phyloP scores from a whole-genome alignment of 2,113 vertebrate genomes.

The Cyanocitta stelleri region DNA sequence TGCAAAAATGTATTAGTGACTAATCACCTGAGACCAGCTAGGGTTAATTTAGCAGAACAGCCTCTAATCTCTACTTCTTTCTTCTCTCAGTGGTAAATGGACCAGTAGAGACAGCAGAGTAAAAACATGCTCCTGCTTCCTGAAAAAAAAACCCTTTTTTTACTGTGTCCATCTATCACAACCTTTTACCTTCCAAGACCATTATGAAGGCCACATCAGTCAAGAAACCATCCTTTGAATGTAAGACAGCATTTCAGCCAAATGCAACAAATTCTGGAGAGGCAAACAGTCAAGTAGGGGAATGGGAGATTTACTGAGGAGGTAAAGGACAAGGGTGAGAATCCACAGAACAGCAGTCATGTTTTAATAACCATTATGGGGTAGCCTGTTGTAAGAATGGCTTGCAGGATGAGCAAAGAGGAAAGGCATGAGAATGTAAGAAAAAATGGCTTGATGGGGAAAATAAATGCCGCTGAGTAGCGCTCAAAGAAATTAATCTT shows the following conservation, averaged over 20 bases:
- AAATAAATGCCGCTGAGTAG: background rate
- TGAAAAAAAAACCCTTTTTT: background rate
- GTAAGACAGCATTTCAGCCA: background rate
- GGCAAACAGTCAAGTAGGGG: background rate
- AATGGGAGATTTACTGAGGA: background rate
- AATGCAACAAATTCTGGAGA: background rate
- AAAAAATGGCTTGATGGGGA: background rate
- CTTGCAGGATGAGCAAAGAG: background rate
- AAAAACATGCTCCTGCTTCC: background rate
- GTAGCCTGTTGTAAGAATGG: background rate
- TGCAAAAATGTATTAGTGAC: conserved; percentile 39
- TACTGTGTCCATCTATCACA: background rate
- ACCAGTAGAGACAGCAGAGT: background rate
- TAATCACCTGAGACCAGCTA: conserved; percentile 46
- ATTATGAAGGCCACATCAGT: background rate
- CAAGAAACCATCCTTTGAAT: background rate
- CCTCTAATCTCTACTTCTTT: conserved; percentile 18
- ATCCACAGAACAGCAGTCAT: background rate
- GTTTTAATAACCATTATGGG: background rate
- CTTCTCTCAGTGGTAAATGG: background rate
- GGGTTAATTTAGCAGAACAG: conserved; percentile 53
- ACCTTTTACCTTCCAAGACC: background rate
- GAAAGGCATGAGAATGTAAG: background rate
- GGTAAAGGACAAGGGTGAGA: background rate
- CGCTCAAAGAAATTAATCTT: rapidly evolving